A percentile compares a stretch with the other conserved stretches of the same genome.
Conservation (phyloP, 2,888 invertebrate genomes). For the Chalcosyrphus nemorum region DNA sequence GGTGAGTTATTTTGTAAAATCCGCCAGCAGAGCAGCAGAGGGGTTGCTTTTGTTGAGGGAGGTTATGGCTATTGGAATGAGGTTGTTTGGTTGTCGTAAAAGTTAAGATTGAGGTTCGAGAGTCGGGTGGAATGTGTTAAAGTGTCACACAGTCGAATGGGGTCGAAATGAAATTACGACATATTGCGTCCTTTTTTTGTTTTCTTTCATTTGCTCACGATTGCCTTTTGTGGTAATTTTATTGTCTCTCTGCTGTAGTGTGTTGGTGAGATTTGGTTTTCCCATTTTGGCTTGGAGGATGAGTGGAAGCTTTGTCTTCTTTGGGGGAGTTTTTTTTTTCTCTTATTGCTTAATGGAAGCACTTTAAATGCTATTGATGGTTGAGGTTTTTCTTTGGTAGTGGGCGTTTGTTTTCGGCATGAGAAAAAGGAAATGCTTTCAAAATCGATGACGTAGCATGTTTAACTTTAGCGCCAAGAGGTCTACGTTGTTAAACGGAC, state of each 20-base stretch:
- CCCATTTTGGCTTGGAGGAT: no score
- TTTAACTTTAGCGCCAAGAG: conserved; percentile 8
- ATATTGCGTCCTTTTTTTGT: conserved; percentile 1
- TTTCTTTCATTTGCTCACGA: conserved; percentile 27
- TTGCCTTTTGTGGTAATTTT: conserved; percentile 58
- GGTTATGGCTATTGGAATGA: conserved; percentile 16
- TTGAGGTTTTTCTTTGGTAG: background rate
- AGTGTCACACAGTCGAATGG: conserved; percentile 43
- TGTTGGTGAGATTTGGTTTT: conserved; percentile 18
- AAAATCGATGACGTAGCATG: conserved; percentile 30
- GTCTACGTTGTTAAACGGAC: background rate
- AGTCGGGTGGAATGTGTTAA: conserved; percentile 32
- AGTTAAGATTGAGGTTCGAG: background rate
- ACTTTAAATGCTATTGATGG: conserved; percentile 37
- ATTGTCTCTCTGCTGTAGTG: conserved; percentile 37
- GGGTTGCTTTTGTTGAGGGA: background rate
- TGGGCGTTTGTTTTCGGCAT: background rate
- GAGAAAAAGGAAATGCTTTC: background rate
- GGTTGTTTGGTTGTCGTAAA: conserved; percentile 18
- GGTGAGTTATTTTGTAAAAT: conserved; percentile 24
- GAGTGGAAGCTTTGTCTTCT: background rate
- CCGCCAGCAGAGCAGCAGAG: background rate
- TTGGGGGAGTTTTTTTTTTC: background rate
- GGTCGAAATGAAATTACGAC: conserved; percentile 39
- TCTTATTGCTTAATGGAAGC: conserved; percentile 24